These are phyloP conservation scores for Pteromalus puparum DNA, from an alignment of 1,140 invertebrate genomes.

Conservation along the genomic window DNA sequence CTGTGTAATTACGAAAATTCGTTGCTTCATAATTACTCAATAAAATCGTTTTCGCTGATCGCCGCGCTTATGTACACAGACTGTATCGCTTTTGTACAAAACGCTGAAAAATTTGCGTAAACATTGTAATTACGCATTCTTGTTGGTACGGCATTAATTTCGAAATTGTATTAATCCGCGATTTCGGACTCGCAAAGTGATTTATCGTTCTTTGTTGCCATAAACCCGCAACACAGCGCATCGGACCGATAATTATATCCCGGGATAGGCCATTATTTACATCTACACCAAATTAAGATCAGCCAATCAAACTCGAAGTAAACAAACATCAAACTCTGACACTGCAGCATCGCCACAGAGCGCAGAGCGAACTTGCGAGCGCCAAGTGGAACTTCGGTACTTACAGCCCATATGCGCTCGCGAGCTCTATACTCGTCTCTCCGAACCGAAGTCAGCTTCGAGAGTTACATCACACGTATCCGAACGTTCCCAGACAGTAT, in stretches of 20 bases:
- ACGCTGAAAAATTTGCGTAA: not conserved
- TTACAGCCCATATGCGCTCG: not conserved
- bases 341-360: no score
- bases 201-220: not conserved
- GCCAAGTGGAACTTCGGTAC: not conserved
- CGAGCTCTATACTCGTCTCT: not conserved
- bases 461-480: not conserved
- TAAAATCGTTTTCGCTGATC: not conserved
- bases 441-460: not conserved
- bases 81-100: not conserved
- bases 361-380: not conserved
- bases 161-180: not conserved
- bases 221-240: no score
- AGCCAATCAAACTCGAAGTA: slow-evolving; percentile 20
- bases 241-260: not conserved
- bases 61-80: not conserved
- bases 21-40: slow-evolving; percentile 17
- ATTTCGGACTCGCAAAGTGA: slow-evolving; percentile 2
- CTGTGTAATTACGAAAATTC: not conserved
- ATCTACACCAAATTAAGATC: not conserved
- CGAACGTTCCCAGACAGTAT: not conserved
- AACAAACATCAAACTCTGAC: not conserved
- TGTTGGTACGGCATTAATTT: not conserved
- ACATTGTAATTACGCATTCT: not conserved
- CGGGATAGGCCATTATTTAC: not conserved